Evolutionary conservation across 2,113 vertebrate genomes (phyloP).

Genomic region (Psephotus haematonotus): DNA sequence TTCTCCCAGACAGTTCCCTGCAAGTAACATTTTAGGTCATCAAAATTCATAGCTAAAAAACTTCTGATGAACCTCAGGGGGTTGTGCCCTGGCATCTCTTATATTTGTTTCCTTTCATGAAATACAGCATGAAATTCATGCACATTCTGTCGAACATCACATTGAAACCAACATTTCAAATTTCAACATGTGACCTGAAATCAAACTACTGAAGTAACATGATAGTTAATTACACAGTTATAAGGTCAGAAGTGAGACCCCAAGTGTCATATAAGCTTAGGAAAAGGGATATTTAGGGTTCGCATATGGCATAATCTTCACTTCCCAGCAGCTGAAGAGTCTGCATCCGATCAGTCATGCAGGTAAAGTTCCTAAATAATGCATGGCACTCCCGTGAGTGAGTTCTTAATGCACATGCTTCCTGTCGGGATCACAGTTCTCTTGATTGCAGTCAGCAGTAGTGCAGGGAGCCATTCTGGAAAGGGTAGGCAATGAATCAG

Average conservation of each 20-base stretch:
- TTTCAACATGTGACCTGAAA: rapidly evolving
- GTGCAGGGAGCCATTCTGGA: neutral
- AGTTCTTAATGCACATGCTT: neutral
- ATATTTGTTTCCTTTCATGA: neutral
- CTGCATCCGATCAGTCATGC: neutral
- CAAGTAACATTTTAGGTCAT: neutral
- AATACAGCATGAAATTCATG: neutral
- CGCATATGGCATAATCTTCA: neutral
- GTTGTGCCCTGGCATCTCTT: neutral
- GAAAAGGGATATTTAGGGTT: neutral
- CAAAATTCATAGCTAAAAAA: neutral
- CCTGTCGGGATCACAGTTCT: neutral
- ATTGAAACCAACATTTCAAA: neutral
- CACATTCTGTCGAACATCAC: neutral
- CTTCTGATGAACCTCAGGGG: neutral
- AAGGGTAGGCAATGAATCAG: neutral
- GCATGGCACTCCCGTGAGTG: neutral
- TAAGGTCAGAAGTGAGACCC: neutral
- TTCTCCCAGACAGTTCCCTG: neutral
- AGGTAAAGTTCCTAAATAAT: neutral
- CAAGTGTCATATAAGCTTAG: neutral
- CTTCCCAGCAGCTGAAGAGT: neutral
- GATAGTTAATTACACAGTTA: neutral
- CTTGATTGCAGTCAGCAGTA: neutral
- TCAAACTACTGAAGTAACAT: neutral